Conservation (phyloP, 2,797 vertebrate species). For the Chiroxiphia lanceolata region DNA sequence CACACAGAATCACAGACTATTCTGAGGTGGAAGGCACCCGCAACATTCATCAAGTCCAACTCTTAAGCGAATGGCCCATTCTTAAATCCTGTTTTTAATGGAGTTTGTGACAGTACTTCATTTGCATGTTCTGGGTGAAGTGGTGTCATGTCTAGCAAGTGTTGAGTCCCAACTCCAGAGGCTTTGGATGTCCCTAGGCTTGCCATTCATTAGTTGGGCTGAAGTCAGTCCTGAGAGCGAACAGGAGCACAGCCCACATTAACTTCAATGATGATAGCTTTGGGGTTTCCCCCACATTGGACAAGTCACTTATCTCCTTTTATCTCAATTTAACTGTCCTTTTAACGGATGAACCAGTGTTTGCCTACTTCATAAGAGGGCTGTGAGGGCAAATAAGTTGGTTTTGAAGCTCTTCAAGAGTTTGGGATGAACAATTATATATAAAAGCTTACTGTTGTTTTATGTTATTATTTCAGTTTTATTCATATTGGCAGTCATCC, state of each 20-base stretch:
- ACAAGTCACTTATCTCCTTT: not conserved
- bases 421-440: not conserved
- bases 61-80: not conserved
- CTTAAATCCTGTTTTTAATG: not conserved
- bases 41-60: not conserved
- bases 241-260: not conserved
- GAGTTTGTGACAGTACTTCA: not conserved
- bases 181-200: not conserved
- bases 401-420: not conserved
- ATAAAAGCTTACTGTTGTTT: not conserved
- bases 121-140: not conserved
- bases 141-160: not conserved
- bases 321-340: not conserved
- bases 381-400: not conserved
- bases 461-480: not conserved
- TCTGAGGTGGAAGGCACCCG: not conserved
- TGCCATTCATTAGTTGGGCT: not conserved
- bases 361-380: not conserved
- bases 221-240: not conserved
- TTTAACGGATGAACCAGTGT: not conserved
- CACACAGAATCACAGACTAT: not conserved
- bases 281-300: not conserved
- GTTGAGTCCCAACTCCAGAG: not conserved
- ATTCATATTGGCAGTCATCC: not conserved
- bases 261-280: accelerated